Conservation (phyloP, 2,113 vertebrate species). For the Pterophyllum scalare region DNA sequence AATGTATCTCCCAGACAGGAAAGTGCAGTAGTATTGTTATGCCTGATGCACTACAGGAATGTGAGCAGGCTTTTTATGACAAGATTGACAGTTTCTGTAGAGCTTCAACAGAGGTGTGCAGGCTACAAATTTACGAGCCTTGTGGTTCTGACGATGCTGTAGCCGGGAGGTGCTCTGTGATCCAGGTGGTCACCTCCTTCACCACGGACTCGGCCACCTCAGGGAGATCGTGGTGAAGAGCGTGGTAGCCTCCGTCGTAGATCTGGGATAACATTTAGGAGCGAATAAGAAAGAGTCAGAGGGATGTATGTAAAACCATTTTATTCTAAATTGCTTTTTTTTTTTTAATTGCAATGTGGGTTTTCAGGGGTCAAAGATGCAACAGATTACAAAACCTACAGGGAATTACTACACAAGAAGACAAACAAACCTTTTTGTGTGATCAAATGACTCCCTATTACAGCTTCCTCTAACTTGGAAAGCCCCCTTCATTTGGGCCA, state of each 20-base stretch:
- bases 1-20: constrained; percentile 13
- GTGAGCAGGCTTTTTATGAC: constrained; percentile 8
- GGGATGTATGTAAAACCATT: neutral
- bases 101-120: neutral
- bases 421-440: neutral
- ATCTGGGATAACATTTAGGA: constrained; percentile 79
- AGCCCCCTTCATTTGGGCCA: neutral
- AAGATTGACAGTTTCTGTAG: constrained; percentile 7
- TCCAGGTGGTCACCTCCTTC: constrained; percentile 89
- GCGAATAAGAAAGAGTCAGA: neutral
- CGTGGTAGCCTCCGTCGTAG: constrained; percentile 91
- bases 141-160: neutral
- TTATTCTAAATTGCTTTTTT: neutral
- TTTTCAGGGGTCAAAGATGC: neutral
- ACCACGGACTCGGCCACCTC: constrained; percentile 87
- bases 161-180: constrained; percentile 76
- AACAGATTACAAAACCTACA: neutral
- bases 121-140: constrained; percentile 35
- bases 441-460: neutral
- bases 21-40: constrained; percentile 21
- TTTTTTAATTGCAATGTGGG: neutral
- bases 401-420: neutral
- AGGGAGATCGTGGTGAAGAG: constrained; percentile 93
- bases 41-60: constrained; percentile 16
- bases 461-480: neutral